Conservation (phyloP, 2,113 vertebrate genomes). For the Melanostigma gelatinosum region DNA sequence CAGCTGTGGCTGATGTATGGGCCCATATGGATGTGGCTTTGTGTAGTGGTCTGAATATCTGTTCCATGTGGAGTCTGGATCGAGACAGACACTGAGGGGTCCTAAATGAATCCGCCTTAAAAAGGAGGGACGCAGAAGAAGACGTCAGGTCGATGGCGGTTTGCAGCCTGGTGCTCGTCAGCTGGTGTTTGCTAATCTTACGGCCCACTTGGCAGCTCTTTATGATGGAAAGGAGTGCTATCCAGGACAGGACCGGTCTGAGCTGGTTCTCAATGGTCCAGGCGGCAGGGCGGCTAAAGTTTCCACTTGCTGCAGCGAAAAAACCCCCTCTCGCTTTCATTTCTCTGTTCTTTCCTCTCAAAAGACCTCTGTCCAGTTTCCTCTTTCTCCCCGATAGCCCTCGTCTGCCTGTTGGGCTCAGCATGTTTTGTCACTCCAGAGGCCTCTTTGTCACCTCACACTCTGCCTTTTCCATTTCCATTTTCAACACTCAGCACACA, state of each 20-base stretch:
- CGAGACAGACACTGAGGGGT: conserved; percentile 8
- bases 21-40: not conserved
- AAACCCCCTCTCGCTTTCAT: conserved; percentile 50
- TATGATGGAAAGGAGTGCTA: conserved; percentile 43
- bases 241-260: conserved; percentile 55
- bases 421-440: conserved; percentile 19
- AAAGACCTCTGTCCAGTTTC: conserved; percentile 26
- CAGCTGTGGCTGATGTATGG: conserved; percentile 1
- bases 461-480: conserved; percentile 15
- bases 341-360: conserved; percentile 57
- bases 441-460: conserved; percentile 12
- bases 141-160: conserved; percentile 26
- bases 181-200: conserved; percentile 55
- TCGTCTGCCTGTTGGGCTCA: not conserved
- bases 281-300: conserved; percentile 35
- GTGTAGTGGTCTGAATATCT: not conserved
- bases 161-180: conserved; percentile 47
- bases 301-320: conserved; percentile 61
- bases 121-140: not conserved
- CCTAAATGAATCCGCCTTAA: too few relatives aligned
- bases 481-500: conserved; percentile 5
- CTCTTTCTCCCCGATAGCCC: conserved; percentile 20
- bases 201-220: conserved; percentile 37
- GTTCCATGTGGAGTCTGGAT: not conserved
- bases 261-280: conserved; percentile 56